phyloP scores from a whole-genome alignment of 2,113 vertebrate genomes.

The Mixornis gularis region DNA sequence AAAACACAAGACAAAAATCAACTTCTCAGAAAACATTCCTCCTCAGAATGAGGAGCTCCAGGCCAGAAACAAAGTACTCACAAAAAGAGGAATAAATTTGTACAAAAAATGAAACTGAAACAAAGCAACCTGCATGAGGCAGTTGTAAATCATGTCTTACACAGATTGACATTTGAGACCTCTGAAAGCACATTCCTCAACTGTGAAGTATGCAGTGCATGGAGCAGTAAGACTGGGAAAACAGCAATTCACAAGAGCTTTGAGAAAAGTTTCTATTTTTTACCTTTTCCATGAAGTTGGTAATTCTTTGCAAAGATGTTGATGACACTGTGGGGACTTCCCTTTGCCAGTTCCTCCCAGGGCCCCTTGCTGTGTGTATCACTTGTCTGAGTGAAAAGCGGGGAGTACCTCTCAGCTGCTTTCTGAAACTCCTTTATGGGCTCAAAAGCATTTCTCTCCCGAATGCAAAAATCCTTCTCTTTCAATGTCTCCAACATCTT shows the following conservation, averaged over 20 bases:
- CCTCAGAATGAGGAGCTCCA: neutral
- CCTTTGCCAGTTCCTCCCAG: constrained; percentile 90
- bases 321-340: constrained; percentile 93
- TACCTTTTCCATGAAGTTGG: constrained; percentile 81
- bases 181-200: neutral
- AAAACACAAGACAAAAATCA: neutral
- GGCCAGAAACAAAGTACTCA: neutral
- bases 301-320: constrained; percentile 92
- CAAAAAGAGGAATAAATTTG: neutral
- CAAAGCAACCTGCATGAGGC: neutral
- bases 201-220: neutral
- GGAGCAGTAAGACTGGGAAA: neutral
- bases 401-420: constrained; percentile 80
- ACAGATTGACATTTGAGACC: neutral
- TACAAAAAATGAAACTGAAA: neutral
- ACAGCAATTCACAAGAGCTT: neutral
- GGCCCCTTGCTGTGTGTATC: constrained; percentile 66
- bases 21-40: neutral
- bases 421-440: constrained; percentile 85
- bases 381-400: constrained; percentile 64
- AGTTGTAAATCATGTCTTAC: neutral
- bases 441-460: constrained; percentile 70
- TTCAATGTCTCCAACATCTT: constrained; percentile 66
- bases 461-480: constrained; percentile 70
- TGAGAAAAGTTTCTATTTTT: neutral